Base-by-base conservation (phyloP, 1,140 invertebrate species). In the Zaprionus lachaisei region DNA sequence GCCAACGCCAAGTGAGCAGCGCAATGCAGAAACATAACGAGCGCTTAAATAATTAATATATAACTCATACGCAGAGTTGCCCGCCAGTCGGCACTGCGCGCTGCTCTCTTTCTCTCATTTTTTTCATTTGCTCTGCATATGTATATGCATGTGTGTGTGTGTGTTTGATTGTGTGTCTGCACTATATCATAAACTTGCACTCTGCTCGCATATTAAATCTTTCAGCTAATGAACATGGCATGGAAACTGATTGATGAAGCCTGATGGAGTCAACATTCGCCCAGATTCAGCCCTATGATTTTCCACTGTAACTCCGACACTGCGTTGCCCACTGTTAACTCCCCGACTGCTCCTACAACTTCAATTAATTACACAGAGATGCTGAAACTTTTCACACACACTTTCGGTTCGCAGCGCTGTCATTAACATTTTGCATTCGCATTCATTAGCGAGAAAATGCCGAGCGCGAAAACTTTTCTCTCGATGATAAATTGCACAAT, bases 31-130 rank as follows among this genome's bases (percentile, higher is more conserved):
- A 51, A 63, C 66, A 82, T 90, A 90, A 90, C 85, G 85, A 90
- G 85, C 68, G 77, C 81, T 90, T 90, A 82, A 90, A 90, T 90
- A 90, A 90, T 90, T 85, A 90, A 90, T 90, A 90, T 90, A 90
- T 90, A 84, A 77, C 85, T 90, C 77, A 77, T 72, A 77, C 66
- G 65, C 77, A 79, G 71, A 22, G 72, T 72, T 24, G 24, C 26
- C 49, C 9, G 49, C 9, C 57, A 60, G 57, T 41, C 20, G 47
- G 41, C 60, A n/a, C 60, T 55, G 14, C 24, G 24, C 58, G 28
- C 62, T 54, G 47, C 15, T n/a, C 24, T 38, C 2, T 37, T 31
- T 65, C 31, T 55, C 26, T 7, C 47, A 22, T 51, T 51, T 22
- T 22, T 51, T 51, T 51, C 47, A 51, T 51, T 51, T 24, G 11